phyloP scores from a whole-genome alignment of 2,888 invertebrate species.

The Sphaeridia pumilis region DNA sequence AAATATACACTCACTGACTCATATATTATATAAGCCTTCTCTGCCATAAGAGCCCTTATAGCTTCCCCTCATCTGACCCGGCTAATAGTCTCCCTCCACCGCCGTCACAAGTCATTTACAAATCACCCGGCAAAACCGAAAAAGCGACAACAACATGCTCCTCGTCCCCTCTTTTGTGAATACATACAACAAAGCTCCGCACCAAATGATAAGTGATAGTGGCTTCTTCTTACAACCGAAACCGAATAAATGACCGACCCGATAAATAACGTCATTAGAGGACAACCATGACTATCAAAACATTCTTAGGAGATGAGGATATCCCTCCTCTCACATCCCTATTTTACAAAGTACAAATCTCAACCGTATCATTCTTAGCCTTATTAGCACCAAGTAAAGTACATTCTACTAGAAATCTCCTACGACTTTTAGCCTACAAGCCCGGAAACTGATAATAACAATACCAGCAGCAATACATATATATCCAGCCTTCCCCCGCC shows the following conservation, averaged over 20 bases:
- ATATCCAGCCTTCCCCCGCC: too few relatives aligned
- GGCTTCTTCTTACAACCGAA: not conserved
- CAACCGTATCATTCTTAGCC: not conserved
- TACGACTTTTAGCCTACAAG: too few relatives aligned
- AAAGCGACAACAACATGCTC: not conserved
- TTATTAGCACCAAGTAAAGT: constrained; percentile 3
- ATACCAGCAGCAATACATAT: too few relatives aligned
- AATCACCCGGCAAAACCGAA: constrained; percentile 4
- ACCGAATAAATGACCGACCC: not conserved
- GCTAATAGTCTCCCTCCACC: not conserved
- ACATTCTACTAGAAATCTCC: too few relatives aligned
- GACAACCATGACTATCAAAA: constrained; percentile 5
- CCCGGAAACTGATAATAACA: too few relatives aligned
- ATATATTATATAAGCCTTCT: too few relatives aligned
- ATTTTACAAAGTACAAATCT: too few relatives aligned
- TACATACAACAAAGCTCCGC: not conserved
- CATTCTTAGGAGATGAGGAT: not conserved
- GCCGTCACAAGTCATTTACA: constrained; percentile 16
- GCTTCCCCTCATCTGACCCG: too few relatives aligned
- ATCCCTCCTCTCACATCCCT: not conserved
- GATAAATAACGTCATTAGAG: constrained; percentile 3
- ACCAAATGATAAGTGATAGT: not conserved
- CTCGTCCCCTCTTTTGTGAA: not conserved
- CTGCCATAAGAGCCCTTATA: too few relatives aligned
- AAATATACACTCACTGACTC: too few relatives aligned